These are phyloP conservation scores for Zosterops japonicus DNA, from an alignment of 2,113 vertebrate genomes.

Conservation along the genomic window DNA sequence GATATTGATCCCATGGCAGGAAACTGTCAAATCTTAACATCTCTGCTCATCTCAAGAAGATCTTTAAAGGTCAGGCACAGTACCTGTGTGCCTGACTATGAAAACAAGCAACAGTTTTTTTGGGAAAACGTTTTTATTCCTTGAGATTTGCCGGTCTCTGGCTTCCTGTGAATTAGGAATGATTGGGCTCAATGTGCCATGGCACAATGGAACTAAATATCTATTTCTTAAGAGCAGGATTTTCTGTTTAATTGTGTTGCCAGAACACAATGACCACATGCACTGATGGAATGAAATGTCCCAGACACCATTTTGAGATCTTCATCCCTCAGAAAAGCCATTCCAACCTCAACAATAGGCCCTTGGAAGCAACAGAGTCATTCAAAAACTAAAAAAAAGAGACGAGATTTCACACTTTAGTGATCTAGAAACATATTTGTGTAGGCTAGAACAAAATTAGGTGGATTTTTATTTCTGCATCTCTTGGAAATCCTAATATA, in stretches of 20 bases:
- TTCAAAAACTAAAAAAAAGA: not conserved
- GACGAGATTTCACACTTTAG: not conserved
- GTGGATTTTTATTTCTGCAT: not conserved
- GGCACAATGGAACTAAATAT: not conserved
- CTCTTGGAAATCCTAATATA: not conserved
- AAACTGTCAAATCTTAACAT: not conserved
- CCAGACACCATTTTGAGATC: not conserved
- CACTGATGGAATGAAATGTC: not conserved
- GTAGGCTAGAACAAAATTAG: accelerated
- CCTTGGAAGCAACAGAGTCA: not conserved
- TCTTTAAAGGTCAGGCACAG: not conserved
- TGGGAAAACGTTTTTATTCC: not conserved
- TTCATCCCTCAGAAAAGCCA: not conserved
- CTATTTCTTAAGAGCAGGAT: not conserved
- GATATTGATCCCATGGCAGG: not conserved
- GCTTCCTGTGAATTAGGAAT: not conserved
- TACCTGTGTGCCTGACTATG: too few species aligned
- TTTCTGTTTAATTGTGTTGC: not conserved
- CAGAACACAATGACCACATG: not conserved
- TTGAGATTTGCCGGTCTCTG: not conserved
- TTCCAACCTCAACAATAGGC: not conserved
- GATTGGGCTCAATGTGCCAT: not conserved
- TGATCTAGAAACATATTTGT: not conserved
- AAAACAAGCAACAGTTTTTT: not conserved
- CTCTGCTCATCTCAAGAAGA: not conserved